Evolutionary conservation across 2,113 vertebrate species (phyloP), one percentile per base, ranked within the genome.

Genomic region (Lophochroa leadbeateri): DNA sequence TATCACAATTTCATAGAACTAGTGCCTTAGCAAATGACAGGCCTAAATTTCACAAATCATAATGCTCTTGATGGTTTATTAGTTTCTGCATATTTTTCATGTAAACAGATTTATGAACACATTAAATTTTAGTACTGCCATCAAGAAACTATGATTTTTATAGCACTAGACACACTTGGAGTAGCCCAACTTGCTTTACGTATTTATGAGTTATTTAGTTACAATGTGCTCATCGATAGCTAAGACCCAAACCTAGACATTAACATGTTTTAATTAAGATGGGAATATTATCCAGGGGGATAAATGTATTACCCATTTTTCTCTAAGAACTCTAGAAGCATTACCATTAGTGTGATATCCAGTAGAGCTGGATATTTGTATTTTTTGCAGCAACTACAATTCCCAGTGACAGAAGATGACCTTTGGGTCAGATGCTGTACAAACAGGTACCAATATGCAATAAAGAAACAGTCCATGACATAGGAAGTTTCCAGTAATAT

Each of bases 61-160:
- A 87, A 37, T 76, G 28, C 7, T 75, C 64, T 81, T 55, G 17
- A 63, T 71, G 64, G 44, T 88, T 93, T 95, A 93, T 90, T 88
- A 93, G 57, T 80, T 95, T 80, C 90, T 88, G 35, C 50, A 25
- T 86, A 86, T 78, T 94, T 92, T 91, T 84, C n/a, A 64, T 47
- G 81, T 55, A 94, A 93, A 86, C 76, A 94, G 76, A 88, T 81
- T 94, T 84, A 90, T 0, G 14, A 96, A 50, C 58, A 69, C 0
- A 0, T 85, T 96, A 77, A 13, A 53, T 92, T 96, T 94, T 92
- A 96, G 60, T 50, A 83, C 13, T 81, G 43, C 9, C 43, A 75
- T 90, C 91, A 94, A 92, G 67, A 93, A 95, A 96, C 83, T 70
- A 70, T 28, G 7, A 74, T 82, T 96, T 95, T 96, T 91, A 90